These are phyloP conservation scores for Staurois parvus DNA, from an alignment of 2,797 vertebrate genomes.

Conservation along the genomic window DNA sequence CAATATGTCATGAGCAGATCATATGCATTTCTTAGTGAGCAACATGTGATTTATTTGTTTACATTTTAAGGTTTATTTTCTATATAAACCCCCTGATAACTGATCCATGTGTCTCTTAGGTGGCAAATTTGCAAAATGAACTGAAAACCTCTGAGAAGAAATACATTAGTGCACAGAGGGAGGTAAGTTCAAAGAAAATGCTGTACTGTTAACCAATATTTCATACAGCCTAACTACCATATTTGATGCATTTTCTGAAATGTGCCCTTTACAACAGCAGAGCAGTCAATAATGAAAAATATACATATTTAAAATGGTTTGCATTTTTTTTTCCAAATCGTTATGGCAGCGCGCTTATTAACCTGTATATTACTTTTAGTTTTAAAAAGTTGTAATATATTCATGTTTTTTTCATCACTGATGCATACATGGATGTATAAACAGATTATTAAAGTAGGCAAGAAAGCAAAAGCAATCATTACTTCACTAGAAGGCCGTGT, in stretches of 20 bases:
- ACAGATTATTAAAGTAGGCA: not conserved
- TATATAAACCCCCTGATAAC: constrained; percentile 4
- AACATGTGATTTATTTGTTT: not conserved
- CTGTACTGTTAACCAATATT: constrained; percentile 16
- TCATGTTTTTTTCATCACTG: not conserved
- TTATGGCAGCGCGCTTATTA: not conserved
- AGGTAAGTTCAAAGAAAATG: constrained; percentile 49
- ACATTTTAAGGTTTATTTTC: not conserved
- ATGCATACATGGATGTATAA: not conserved
- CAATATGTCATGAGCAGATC: not conserved
- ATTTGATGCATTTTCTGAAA: not conserved
- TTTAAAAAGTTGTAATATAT: not conserved
- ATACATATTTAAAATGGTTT: not conserved
- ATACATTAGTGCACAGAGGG: constrained; percentile 28
- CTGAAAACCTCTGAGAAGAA: constrained; percentile 50
- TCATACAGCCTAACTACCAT: not conserved
- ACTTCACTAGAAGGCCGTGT: no score
- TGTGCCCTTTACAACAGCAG: not conserved
- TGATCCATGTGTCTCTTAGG: constrained; percentile 40
- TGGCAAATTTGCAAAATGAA: constrained; percentile 46
- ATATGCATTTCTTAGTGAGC: not conserved
- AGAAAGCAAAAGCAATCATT: not conserved
- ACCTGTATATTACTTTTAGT: not conserved
- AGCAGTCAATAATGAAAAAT: not conserved
- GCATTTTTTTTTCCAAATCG: not conserved